phyloP scores from a whole-genome alignment of 2,113 vertebrate genomes.

The Nesoenas mayeri region DNA sequence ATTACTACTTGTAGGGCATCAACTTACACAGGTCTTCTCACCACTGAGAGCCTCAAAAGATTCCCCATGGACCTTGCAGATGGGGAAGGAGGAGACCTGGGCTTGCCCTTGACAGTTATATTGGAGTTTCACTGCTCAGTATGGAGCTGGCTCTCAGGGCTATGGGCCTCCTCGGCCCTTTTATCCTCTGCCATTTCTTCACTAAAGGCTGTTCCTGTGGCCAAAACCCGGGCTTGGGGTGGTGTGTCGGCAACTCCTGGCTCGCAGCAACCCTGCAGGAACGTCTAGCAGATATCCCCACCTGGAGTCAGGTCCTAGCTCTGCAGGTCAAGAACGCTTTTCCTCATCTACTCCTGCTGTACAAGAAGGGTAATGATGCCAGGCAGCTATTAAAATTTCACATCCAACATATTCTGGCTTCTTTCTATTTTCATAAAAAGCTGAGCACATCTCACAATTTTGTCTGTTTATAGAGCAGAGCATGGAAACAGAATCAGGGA shows the following conservation, averaged over 20 bases:
- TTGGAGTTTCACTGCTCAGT: neutral
- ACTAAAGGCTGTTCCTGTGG: neutral
- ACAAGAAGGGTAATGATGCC: neutral
- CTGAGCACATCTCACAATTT: neutral
- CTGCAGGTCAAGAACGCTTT: neutral
- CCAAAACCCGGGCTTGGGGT: neutral
- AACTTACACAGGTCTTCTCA: neutral
- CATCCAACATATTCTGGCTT: neutral
- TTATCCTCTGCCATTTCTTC: neutral
- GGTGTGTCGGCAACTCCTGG: neutral
- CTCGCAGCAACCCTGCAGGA: neutral
- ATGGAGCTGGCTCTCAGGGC: neutral
- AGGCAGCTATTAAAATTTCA: neutral
- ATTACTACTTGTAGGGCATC: neutral
- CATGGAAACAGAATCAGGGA: neutral
- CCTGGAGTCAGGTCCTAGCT: neutral
- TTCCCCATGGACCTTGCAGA: neutral
- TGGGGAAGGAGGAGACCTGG: neutral
- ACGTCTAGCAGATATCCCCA: neutral
- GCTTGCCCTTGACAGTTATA: neutral
- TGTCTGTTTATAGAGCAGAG: neutral
- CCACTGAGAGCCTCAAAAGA: neutral
- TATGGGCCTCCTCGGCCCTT: neutral
- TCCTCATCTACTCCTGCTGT: neutral
- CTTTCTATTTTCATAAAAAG: neutral